Percentiles rank a stretch among this genome's conserved stretches.
phyloP scores from a whole-genome alignment of 2,113 vertebrate genomes.

The Semicossyphus pulcher region DNA sequence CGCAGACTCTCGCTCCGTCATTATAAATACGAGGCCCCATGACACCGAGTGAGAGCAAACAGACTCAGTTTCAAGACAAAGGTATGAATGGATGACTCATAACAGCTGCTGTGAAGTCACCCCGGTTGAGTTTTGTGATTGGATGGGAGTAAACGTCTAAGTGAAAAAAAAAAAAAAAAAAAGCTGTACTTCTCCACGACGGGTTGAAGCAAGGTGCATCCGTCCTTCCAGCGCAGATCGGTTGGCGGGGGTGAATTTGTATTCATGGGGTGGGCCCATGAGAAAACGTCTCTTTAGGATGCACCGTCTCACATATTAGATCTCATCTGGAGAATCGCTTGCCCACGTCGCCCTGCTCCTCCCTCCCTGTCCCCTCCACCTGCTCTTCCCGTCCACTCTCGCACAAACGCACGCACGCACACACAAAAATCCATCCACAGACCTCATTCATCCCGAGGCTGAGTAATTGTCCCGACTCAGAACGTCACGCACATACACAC shows the following conservation, averaged over 20 bases:
- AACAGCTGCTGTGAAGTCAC: conserved; percentile 75
- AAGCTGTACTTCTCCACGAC: conserved; percentile 66
- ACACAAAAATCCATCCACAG: conserved; percentile 37
- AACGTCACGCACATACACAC: conserved; percentile 41
- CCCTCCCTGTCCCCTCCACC: conserved; percentile 74
- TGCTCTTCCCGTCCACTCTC: conserved; percentile 58
- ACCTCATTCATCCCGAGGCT: conserved; percentile 68
- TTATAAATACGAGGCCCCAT: conserved; percentile 72
- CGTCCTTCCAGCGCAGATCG: conserved; percentile 78
- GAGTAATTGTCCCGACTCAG: conserved; percentile 58
- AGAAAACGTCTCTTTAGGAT: conserved; percentile 85
- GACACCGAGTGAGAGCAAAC: conserved; percentile 62
- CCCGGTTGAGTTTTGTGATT: conserved; percentile 73
- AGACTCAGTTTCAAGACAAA: conserved; percentile 66
- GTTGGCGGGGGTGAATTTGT: conserved; percentile 77
- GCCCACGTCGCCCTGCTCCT: conserved; percentile 65
- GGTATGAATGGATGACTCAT: conserved; percentile 83
- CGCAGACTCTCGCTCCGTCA: conserved; percentile 52
- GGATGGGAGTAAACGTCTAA: conserved; percentile 63
- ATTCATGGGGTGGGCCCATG: conserved; percentile 83
- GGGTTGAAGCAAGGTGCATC: conserved; percentile 79
- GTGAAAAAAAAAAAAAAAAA: conserved; percentile 46
- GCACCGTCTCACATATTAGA: conserved; percentile 84
- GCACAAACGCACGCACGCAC: background rate
- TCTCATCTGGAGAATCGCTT: conserved; percentile 84